These are phyloP conservation scores for Pogonomyrmex californicus DNA, from an alignment of 1,140 invertebrate genomes.

Conservation along the genomic window DNA sequence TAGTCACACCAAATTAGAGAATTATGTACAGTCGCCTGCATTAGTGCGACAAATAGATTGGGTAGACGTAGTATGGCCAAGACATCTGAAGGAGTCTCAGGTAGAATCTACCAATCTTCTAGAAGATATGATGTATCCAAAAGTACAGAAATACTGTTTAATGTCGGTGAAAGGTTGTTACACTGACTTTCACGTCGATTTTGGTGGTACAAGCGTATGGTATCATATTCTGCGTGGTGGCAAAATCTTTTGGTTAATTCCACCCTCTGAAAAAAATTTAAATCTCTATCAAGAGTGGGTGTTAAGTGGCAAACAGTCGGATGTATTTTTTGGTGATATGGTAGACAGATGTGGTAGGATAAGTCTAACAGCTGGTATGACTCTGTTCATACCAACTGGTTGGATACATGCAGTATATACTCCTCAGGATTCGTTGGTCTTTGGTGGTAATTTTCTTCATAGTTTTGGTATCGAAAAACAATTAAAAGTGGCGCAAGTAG, in stretches of 20 bases:
- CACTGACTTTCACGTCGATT: slow-evolving; percentile 99
- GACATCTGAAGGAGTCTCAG: slow-evolving; percentile 97
- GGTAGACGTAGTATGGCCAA: slow-evolving; percentile 99
- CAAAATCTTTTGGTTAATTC: slow-evolving; percentile 98
- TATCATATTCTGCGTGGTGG: slow-evolving; percentile 98
- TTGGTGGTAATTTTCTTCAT: slow-evolving; percentile 99
- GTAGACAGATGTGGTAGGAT: slow-evolving; percentile 97
- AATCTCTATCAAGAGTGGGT: slow-evolving; percentile 97
- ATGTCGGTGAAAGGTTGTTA: slow-evolving; percentile 99
- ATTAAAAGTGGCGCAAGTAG: slow-evolving; percentile 96
- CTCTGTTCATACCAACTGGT: slow-evolving; percentile 98
- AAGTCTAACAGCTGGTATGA: slow-evolving; percentile 93
- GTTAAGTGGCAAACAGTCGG: slow-evolving; percentile 97
- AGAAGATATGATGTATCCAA: slow-evolving; percentile 99
- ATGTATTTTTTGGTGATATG: slow-evolving; percentile 98
- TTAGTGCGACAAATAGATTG: slow-evolving; percentile 98
- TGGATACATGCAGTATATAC: slow-evolving; percentile 99
- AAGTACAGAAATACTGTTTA: slow-evolving; percentile 98
- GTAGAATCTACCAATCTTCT: slow-evolving; percentile 97
- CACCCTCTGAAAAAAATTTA: slow-evolving; percentile 97
- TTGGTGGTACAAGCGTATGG: slow-evolving; percentile 99
- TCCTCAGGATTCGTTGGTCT: slow-evolving; percentile 97
- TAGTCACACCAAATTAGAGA: slow-evolving; percentile 97
- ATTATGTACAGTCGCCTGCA: slow-evolving; percentile 96
- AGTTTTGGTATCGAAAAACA: slow-evolving; percentile 96